Base-by-base conservation (phyloP, 2,888 invertebrate species). In the Luperina testacea region DNA sequence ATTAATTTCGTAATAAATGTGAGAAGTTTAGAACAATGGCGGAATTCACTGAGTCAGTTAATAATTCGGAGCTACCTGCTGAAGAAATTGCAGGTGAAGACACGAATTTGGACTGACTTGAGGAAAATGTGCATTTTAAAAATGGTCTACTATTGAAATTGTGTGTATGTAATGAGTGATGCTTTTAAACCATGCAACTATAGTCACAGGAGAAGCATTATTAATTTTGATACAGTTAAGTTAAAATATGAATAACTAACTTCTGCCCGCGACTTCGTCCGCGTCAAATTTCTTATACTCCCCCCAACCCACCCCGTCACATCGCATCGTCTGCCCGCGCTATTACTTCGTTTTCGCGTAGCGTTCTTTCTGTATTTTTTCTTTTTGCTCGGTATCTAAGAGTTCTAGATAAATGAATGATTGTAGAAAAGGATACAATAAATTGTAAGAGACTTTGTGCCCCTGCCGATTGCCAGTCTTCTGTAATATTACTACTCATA, bases 1-100 rank as follows among this genome's bases (percentile, higher is more conserved):
- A 89, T 88, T 87, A 90, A 86, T 90, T 85, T 88, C 80, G 81
- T 83, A 85, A 90, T 84, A 85, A 79, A 89, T 87, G 89, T 90
- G 90, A 83, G 90, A 90, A 87, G 73, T 75, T 71, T 45, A 61
- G 48, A 72, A 90, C 91, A 90, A 90, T 90, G 70, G 89, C 45
- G 70, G 80, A 82, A 86, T 85, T 84, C 72, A 85, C 86, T 82
- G 83, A 86, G 74, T 83, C 84, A 87, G 72, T 78, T 84, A 85
- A 88, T 90, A 75, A 81, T 78, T 80, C 73, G 71, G 65, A 81
- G 80, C 63, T 72, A 57, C 70, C 70, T 53, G 65, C 61, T 78
- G 45, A 78, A 83, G 75, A 85, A 79, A 88, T 85, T 64, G 65
- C 51, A 48, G 77, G 82, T 82, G 45, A 24, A 71, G 42, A n/a